phyloP scores from a whole-genome alignment of 2,113 vertebrate genomes.

The Collichthys lucidus region DNA sequence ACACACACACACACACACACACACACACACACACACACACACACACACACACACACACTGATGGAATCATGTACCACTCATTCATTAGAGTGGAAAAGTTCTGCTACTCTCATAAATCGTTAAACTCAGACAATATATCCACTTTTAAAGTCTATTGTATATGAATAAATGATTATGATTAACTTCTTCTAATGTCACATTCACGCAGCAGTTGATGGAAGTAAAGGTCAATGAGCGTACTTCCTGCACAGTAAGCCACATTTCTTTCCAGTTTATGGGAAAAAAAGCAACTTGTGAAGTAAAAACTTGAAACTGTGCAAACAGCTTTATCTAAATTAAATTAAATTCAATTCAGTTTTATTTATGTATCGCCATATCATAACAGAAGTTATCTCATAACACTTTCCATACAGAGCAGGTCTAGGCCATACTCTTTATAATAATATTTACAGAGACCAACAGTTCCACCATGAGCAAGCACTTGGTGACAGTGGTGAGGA shows the following conservation, averaged over 20 bases:
- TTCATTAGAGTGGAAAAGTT: conserved; percentile 48
- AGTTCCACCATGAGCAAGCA: too few relatives aligned
- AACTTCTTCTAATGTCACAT: conserved; percentile 10
- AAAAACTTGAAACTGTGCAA: neutral
- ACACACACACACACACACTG: neutral
- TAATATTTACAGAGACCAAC: too few relatives aligned
- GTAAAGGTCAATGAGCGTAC: neutral
- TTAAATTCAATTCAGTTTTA: too few relatives aligned
- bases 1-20: neutral
- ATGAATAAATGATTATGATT: conserved; percentile 11
- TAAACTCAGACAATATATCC: conserved; percentile 23
- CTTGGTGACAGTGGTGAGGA: too few relatives aligned
- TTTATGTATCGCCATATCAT: too few relatives aligned
- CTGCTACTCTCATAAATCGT: conserved; percentile 4
- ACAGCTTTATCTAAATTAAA: neutral
- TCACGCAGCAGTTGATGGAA: neutral
- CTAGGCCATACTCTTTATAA: too few relatives aligned
- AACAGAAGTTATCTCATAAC: too few relatives aligned
- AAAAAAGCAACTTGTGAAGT: neutral
- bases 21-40: neutral
- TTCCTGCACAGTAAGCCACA: neutral
- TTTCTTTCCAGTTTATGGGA: neutral
- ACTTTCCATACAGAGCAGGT: too few relatives aligned
- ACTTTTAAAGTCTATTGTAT: neutral
- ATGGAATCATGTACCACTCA: conserved; percentile 24